Evolutionary conservation across 2,113 vertebrate species (phyloP), one percentile per base, ranked within the genome.

Genomic region (Hippocampus guttulatus): DNA sequence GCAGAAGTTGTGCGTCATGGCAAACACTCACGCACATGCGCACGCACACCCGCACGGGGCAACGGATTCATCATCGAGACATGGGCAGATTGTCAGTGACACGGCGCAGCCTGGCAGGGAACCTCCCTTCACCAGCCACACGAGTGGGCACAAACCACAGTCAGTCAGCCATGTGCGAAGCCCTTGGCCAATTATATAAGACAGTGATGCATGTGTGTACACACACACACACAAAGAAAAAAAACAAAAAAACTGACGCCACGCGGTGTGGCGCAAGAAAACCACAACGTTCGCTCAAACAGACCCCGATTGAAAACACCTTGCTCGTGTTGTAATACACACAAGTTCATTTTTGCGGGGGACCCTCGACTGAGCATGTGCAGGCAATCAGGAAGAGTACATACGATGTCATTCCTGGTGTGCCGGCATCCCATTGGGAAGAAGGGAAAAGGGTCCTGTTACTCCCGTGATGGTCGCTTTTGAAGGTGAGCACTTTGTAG

Each of bases 61-160:
- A 70, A 84, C 82, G 82, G 78, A 85, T 80, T 87, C 82, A 88
- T 90, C 89, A 89, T 77, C 69, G 57, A 64, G 68, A 84, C 83
- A 83, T 84, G 81, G 85, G 79, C 85, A 90, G 87, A 88, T 90
- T 89, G 79, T 87, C 83, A 80, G 87, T 88, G 89, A 88, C 89
- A 88, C 79, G 76, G 75, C 68, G 77, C 71, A 84, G 87, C 85
- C 85, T 80, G 60, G 84, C 81, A 84, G 84, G 86, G 80, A 86
- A 81, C 81, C 81, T 87, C 76, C 76, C 81, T 81, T 75, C 78
- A 86, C 82, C 86, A 84, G 81, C 74, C 70, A 77, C 81, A 71
- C 54, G 70, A 81, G 79, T 77, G 74, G 80, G 75, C 76, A 79
- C 75, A 77, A 81, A 51, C 21, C 20, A 85, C 78, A 83, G 84